Conservation (phyloP, 2,888 invertebrate species). For the Lasioglossum villosulum region DNA sequence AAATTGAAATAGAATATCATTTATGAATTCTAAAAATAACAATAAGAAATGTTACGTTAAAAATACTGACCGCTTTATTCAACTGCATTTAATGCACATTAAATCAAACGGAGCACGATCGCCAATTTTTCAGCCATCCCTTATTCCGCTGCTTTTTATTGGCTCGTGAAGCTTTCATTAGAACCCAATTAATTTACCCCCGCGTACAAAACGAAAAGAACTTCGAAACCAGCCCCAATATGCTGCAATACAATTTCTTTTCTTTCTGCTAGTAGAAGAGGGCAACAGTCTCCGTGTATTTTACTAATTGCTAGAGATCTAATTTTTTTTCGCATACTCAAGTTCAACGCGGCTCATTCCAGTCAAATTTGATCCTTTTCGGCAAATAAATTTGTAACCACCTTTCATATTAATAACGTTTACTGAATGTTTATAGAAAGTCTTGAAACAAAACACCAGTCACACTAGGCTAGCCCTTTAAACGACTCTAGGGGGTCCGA, state of each 20-base stretch:
- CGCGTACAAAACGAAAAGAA: not conserved
- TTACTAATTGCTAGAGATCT: not conserved
- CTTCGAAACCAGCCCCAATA: not conserved
- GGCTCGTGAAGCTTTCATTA: not conserved
- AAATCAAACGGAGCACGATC: not conserved
- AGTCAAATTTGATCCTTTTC: too few relatives aligned
- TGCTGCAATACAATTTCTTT: not conserved
- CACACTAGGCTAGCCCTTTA: not conserved
- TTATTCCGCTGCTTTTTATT: not conserved
- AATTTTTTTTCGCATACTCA: too few relatives aligned
- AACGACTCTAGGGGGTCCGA: not conserved
- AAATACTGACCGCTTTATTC: not conserved
- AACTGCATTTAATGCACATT: not conserved
- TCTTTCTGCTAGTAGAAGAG: not conserved
- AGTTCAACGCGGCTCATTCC: too few relatives aligned
- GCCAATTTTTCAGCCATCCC: not conserved
- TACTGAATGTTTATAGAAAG: not conserved
- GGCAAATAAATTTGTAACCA: not conserved
- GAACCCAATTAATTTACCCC: slow-evolving; percentile 10
- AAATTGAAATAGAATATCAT: not conserved
- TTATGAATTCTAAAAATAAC: not conserved
- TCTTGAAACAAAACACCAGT: not conserved
- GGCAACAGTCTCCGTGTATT: not conserved
- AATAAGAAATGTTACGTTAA: not conserved
- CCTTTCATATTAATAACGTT: not conserved